Percentiles rank a stretch among this genome's conserved stretches.
Evolutionary conservation across 2,113 vertebrate species (phyloP).

Genomic region (Phalacrocorax pelagicus): DNA sequence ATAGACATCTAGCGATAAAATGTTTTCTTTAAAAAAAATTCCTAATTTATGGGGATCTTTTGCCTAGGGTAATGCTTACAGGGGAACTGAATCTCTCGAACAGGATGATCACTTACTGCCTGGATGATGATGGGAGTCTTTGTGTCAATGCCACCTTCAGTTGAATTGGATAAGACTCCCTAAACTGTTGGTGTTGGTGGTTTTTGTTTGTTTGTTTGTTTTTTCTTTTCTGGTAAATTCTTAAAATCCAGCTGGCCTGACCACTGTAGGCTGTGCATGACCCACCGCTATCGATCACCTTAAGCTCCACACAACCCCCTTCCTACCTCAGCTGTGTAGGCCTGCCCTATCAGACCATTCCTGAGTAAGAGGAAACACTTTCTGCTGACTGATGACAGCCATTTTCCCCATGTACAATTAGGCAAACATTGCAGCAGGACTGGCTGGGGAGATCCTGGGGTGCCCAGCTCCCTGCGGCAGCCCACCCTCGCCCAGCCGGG

Average conservation of each 20-base stretch:
- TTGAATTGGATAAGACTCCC: background rate
- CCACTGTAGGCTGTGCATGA: fast-evolving
- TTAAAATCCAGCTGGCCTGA: background rate
- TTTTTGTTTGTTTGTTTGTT: too few relatives aligned
- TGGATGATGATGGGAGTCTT: background rate
- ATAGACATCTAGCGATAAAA: background rate
- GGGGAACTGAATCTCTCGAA: background rate
- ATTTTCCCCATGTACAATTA: fast-evolving
- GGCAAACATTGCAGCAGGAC: background rate
- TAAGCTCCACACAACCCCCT: background rate
- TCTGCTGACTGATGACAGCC: background rate
- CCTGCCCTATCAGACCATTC: background rate
- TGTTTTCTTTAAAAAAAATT: background rate
- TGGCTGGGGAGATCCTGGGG: fast-evolving
- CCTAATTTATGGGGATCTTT: background rate
- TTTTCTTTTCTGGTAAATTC: too few relatives aligned
- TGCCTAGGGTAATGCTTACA: background rate
- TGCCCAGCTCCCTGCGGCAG: too few relatives aligned
- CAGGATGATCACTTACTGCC: background rate
- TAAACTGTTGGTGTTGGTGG: background rate
- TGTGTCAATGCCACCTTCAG: background rate
- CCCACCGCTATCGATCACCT: too few relatives aligned
- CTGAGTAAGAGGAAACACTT: fast-evolving
- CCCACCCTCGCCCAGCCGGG: too few relatives aligned
- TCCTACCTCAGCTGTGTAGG: fast-evolving